These are phyloP conservation scores for Stigmatopora nigra DNA, from an alignment of 2,113 vertebrate genomes.

Conservation along the genomic window DNA sequence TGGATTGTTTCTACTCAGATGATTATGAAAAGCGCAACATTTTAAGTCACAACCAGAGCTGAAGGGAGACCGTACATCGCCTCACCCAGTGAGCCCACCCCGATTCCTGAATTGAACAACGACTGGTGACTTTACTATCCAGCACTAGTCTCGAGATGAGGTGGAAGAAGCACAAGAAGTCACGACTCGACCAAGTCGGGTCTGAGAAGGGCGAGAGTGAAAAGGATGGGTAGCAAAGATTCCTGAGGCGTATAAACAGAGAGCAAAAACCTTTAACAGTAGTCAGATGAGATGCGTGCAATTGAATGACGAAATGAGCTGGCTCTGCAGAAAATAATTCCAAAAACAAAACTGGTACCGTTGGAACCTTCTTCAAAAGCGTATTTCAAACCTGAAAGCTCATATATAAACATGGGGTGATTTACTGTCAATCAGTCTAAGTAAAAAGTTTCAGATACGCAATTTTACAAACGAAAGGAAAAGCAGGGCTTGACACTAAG, in stretches of 20 bases:
- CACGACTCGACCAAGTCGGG: conserved; percentile 14
- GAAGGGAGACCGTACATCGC: conserved; percentile 1
- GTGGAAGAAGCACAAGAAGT: not conserved
- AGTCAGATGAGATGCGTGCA: conserved; percentile 34
- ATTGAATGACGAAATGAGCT: conserved; percentile 46
- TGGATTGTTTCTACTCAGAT: not conserved
- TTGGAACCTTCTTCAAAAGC: conserved; percentile 2
- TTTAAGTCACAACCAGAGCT: conserved; percentile 1
- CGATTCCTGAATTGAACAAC: not conserved
- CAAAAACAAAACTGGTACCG: conserved; percentile 30
- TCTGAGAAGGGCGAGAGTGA: conserved; percentile 30
- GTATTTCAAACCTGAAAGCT: conserved; percentile 25
- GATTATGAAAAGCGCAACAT: not conserved
- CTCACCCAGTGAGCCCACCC: not conserved
- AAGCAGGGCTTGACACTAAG: not conserved
- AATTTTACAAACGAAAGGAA: conserved; percentile 16
- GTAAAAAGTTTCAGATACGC: conserved; percentile 12
- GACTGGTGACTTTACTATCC: not conserved
- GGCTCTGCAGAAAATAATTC: conserved; percentile 54
- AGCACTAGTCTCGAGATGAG: conserved; percentile 1
- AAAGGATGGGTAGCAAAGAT: conserved; percentile 54
- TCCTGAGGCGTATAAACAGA: conserved; percentile 63
- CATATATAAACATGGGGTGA: conserved; percentile 14
- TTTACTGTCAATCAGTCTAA: not conserved
- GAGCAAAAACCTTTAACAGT: conserved; percentile 46